phyloP scores from a whole-genome alignment of 2,888 invertebrate genomes.

The Dolichomitus sp. region DNA sequence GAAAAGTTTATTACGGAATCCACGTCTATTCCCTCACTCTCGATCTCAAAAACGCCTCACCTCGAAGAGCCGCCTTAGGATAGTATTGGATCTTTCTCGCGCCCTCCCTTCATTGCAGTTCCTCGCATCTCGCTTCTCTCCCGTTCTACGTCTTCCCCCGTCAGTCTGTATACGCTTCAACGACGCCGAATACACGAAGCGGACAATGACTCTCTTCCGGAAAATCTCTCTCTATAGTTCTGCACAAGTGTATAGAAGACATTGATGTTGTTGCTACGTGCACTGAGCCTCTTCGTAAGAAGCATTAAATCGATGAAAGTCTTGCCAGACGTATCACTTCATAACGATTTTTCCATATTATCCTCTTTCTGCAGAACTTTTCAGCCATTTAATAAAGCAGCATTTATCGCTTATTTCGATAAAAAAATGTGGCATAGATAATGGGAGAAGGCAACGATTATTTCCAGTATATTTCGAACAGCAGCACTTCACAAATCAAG shows the following conservation, averaged over 20 bases:
- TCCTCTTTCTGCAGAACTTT: neutral
- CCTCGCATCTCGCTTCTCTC: constrained; percentile 47
- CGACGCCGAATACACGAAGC: constrained; percentile 62
- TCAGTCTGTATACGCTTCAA: constrained; percentile 53
- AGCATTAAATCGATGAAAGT: constrained; percentile 15
- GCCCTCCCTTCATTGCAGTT: constrained; percentile 40
- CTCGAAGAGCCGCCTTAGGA: constrained; percentile 38
- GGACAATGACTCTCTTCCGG: constrained; percentile 56
- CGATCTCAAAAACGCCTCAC: constrained; percentile 66
- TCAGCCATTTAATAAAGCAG: constrained; percentile 3
- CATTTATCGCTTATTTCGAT: neutral
- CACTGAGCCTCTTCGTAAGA: neutral
- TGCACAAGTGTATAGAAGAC: neutral
- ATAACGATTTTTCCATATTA: neutral
- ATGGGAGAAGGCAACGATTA: neutral
- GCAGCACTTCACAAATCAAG: neutral
- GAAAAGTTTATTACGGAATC: constrained; percentile 78
- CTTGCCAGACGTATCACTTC: constrained; percentile 13
- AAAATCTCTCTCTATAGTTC: constrained; percentile 7
- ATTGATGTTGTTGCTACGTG: neutral
- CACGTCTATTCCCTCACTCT: constrained; percentile 63
- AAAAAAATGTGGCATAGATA: neutral
- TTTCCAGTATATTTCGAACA: neutral
- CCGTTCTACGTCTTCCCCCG: constrained; percentile 46
- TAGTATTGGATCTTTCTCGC: constrained; percentile 45